Evolutionary conservation across 30 jellyfish, hydroid and myxozoan species (phyloP).

Genomic region (Rhopilema esculentum): DNA sequence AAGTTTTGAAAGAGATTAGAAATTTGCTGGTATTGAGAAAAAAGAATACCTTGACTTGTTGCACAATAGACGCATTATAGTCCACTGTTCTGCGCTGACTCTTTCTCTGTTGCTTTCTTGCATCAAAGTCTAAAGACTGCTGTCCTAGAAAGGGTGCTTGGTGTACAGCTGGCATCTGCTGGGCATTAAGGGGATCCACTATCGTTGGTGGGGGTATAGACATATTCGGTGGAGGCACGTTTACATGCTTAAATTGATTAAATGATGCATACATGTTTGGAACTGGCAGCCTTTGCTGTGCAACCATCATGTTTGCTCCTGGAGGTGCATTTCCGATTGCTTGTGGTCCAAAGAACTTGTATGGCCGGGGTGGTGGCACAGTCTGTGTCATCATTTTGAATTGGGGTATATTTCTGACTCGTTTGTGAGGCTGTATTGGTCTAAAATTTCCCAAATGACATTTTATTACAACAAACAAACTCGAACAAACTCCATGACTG

Average conservation of each 20-base stretch:
- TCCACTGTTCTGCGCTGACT: slow-evolving; percentile 88
- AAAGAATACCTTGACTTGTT: slow-evolving; percentile 84
- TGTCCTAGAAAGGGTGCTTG: slow-evolving; percentile 28
- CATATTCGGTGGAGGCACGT: slow-evolving; percentile 68
- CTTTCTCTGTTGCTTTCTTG: slow-evolving; percentile 59
- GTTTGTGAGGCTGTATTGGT: neutral
- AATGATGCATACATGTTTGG: slow-evolving; percentile 64
- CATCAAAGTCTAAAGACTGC: slow-evolving; percentile 28
- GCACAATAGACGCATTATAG: slow-evolving; percentile 83
- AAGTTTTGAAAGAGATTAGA: too few relatives aligned
- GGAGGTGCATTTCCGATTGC: slow-evolving; percentile 18
- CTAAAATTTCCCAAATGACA: too few relatives aligned
- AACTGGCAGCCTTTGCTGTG: slow-evolving; percentile 50
- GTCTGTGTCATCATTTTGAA: slow-evolving; percentile 50
- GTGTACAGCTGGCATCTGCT: slow-evolving; percentile 4
- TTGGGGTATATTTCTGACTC: neutral
- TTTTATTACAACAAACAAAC: too few relatives aligned
- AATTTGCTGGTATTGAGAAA: too few relatives aligned
- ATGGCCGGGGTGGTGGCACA: slow-evolving; percentile 54
- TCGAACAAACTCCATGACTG: too few relatives aligned
- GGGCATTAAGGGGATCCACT: slow-evolving; percentile 6
- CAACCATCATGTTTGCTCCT: slow-evolving; percentile 10
- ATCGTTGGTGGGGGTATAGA: slow-evolving; percentile 55
- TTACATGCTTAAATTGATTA: slow-evolving; percentile 59
- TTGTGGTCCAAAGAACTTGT: slow-evolving; percentile 25